Evolutionary conservation across 1,140 invertebrate genomes (phyloP).

Genomic region (Ooceraea biroi): DNA sequence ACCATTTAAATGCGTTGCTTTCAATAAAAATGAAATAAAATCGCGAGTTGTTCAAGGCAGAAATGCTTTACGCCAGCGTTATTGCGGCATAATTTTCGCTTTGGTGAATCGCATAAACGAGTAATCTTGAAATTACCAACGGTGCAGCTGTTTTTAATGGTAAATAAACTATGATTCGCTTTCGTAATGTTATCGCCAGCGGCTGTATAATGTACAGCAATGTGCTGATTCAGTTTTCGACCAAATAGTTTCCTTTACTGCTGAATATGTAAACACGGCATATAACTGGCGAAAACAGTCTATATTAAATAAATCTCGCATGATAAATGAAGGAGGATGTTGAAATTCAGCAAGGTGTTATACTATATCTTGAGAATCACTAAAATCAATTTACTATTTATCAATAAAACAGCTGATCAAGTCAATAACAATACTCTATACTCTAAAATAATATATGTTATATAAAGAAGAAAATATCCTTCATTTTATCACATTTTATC

Average conservation of each 20-base stretch:
- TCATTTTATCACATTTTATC: too few relatives aligned
- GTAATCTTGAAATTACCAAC: constrained; percentile 24
- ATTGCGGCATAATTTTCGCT: not conserved
- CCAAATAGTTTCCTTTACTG: constrained; percentile 23
- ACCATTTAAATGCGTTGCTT: too few relatives aligned
- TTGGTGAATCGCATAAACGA: not conserved
- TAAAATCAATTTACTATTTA: not conserved
- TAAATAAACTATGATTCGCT: constrained; percentile 52
- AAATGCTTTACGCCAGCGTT: not conserved
- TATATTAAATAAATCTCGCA: constrained; percentile 23
- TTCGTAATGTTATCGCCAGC: constrained; percentile 53
- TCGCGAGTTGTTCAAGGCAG: not conserved
- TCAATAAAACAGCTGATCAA: not conserved
- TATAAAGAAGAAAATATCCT: not conserved
- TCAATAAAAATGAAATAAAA: not conserved
- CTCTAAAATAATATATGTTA: not conserved
- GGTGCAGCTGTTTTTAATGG: constrained; percentile 53
- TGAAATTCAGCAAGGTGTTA: not conserved
- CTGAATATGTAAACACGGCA: constrained; percentile 20
- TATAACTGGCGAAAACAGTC: not conserved
- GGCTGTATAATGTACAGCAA: constrained; percentile 23
- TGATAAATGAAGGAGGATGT: not conserved
- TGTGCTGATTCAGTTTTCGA: constrained; percentile 57
- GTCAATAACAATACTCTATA: not conserved
- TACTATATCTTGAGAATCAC: not conserved